Evolutionary conservation across 2,797 vertebrate genomes (phyloP).

Genomic region (Danio albolineatus): DNA sequence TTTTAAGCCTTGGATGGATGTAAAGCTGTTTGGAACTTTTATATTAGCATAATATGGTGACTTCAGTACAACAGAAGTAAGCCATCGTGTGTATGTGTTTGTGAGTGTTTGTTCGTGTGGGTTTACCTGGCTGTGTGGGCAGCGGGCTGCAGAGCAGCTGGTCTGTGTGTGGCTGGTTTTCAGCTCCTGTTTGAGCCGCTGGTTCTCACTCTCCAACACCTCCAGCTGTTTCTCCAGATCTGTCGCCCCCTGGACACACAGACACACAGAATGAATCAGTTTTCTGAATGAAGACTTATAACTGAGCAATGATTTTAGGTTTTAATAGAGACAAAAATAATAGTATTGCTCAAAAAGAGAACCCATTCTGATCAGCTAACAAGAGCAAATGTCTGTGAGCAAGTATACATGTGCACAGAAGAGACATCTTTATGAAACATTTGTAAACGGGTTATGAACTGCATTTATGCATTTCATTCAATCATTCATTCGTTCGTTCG

Average conservation of each 20-base stretch:
- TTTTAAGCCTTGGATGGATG: too few relatives aligned
- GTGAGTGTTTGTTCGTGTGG: not conserved
- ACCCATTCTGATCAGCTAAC: not conserved
- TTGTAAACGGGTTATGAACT: too few relatives aligned
- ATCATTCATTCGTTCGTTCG: too few relatives aligned
- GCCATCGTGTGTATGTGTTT: too few relatives aligned
- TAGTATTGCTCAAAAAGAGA: too few relatives aligned
- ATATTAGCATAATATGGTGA: too few relatives aligned
- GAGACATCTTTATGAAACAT: not conserved
- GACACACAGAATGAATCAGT: slow-evolving; percentile 2
- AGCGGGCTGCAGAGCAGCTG: slow-evolving; percentile 69
- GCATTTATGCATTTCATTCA: too few relatives aligned
- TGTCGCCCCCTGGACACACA: slow-evolving; percentile 84
- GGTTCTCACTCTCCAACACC: slow-evolving; percentile 89
- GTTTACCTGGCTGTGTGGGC: slow-evolving; percentile 82
- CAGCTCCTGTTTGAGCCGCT: slow-evolving; percentile 88
- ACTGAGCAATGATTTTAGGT: not conserved
- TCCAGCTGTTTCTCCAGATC: slow-evolving; percentile 94
- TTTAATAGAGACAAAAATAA: too few relatives aligned
- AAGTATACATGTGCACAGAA: not conserved
- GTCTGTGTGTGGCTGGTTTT: slow-evolving; percentile 76
- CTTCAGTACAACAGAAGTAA: too few relatives aligned
- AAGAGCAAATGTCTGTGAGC: not conserved
- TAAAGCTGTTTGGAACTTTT: too few relatives aligned
- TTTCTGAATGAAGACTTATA: not conserved